These are phyloP conservation scores for Nestor notabilis DNA, from an alignment of 2,113 vertebrate species.

Conservation along the genomic window DNA sequence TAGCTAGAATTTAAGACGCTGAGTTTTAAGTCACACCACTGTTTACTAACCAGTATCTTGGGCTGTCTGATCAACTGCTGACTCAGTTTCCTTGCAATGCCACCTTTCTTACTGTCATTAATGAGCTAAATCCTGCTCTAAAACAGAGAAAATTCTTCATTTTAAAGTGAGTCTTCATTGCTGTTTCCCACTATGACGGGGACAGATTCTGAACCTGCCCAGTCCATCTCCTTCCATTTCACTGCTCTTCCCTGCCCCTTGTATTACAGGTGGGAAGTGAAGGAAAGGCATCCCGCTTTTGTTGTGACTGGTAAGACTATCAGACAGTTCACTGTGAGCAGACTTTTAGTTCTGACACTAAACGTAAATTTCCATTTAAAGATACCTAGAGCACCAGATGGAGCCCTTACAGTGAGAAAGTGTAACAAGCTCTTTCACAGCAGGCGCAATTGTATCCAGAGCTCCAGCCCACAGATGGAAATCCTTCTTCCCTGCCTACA, in stretches of 20 bases:
- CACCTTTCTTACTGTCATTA: not conserved
- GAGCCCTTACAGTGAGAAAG: constrained; percentile 26
- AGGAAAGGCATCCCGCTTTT: not conserved
- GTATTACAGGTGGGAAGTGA: not conserved
- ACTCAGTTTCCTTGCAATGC: not conserved
- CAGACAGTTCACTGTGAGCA: not conserved
- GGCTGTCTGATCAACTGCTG: not conserved
- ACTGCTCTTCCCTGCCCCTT: not conserved
- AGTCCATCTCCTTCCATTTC: not conserved
- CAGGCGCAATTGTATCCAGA: not conserved
- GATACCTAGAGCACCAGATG: constrained; percentile 23
- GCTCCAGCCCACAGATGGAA: not conserved
- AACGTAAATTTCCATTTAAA: constrained; percentile 21
- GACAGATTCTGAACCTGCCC: not conserved
- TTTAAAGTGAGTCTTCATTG: not conserved
- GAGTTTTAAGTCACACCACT: not conserved
- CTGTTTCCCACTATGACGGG: not conserved
- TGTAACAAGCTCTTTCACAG: constrained; percentile 13
- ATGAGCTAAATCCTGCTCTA: not conserved
- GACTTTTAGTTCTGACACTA: not conserved
- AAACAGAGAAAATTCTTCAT: not conserved
- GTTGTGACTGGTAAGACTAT: not conserved
- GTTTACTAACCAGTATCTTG: not conserved
- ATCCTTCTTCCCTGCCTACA: not conserved
- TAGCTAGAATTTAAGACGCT: not conserved